Conservation (phyloP, 2,797 vertebrate species). For the Ctenosaura bakeri region DNA sequence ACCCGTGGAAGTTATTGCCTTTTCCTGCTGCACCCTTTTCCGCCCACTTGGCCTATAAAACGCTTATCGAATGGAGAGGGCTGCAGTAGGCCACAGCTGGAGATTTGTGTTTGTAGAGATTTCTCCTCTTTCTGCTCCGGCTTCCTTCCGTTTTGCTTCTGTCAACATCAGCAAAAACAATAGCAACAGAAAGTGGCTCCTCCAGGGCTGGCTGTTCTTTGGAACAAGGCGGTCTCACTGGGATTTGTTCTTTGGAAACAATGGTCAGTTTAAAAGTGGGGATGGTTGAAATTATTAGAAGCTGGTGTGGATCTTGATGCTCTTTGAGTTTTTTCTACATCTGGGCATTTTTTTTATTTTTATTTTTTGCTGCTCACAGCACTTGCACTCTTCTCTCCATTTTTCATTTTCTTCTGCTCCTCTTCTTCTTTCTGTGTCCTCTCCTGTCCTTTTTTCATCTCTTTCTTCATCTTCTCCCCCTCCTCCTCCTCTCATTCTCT, state of each 20-base stretch:
- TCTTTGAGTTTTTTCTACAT: not conserved
- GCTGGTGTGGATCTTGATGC: not conserved
- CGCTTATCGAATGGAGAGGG: conserved; percentile 61
- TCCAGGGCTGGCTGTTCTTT: conserved; percentile 32
- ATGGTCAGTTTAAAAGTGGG: not conserved
- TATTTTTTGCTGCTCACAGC: not conserved
- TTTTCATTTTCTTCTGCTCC: not conserved
- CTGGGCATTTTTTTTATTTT: too few species aligned
- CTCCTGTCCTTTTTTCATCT: too few species aligned
- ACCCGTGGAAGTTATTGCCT: conserved; percentile 59
- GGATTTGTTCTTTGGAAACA: not conserved
- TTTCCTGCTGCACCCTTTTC: conserved; percentile 74
- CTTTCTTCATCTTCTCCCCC: too few species aligned
- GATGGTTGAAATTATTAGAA: not conserved
- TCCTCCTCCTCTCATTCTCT: too few species aligned
- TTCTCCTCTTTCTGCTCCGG: conserved; percentile 49
- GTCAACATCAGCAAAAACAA: conserved; percentile 53
- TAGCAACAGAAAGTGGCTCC: conserved; percentile 26
- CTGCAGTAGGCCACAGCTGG: conserved; percentile 50
- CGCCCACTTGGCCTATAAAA: conserved; percentile 52
- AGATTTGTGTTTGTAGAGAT: conserved; percentile 17
- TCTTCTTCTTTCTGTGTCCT: too few species aligned
- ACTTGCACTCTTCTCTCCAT: not conserved
- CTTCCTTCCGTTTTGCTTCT: conserved; percentile 63
- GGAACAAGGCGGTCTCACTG: not conserved